Percentiles rank a stretch among this genome's conserved stretches.
Conservation (phyloP, 2,797 vertebrate species). For the Scleropages formosus region DNA sequence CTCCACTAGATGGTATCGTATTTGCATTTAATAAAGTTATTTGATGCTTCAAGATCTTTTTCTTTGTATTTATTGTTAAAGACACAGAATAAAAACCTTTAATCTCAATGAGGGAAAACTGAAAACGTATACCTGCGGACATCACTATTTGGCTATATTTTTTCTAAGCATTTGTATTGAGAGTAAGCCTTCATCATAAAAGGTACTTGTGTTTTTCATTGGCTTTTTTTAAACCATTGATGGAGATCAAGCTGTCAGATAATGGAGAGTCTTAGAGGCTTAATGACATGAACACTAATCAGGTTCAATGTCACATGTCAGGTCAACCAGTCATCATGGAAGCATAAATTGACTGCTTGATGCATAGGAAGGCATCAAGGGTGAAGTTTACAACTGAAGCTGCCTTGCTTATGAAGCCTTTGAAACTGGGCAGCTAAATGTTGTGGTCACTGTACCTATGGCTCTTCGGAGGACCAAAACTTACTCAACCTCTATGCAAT, state of each 20-base stretch:
- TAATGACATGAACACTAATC: conserved; percentile 4
- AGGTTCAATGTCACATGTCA: neutral
- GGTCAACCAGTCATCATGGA: neutral
- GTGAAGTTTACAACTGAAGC: neutral
- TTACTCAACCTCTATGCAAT: too few relatives aligned
- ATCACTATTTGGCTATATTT: neutral
- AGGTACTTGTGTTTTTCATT: neutral
- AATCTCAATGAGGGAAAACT: neutral
- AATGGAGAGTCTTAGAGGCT: neutral
- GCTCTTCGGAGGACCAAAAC: too few relatives aligned
- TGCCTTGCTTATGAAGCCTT: neutral
- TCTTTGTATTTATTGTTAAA: too few relatives aligned
- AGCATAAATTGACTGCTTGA: neutral
- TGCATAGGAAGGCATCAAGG: conserved; percentile 7
- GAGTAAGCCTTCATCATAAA: neutral
- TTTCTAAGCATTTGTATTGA: neutral
- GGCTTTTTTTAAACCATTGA: neutral
- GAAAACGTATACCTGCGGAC: neutral
- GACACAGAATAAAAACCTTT: too few relatives aligned
- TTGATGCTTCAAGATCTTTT: neutral
- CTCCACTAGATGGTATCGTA: conserved; percentile 36
- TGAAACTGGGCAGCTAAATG: neutral
- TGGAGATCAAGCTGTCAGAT: neutral
- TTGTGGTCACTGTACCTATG: too few relatives aligned
- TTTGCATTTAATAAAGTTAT: conserved; percentile 35